Evolutionary conservation across 1,140 invertebrate species (phyloP), one percentile per base, ranked within the genome.

Genomic region (Teleogryllus occipitalis): DNA sequence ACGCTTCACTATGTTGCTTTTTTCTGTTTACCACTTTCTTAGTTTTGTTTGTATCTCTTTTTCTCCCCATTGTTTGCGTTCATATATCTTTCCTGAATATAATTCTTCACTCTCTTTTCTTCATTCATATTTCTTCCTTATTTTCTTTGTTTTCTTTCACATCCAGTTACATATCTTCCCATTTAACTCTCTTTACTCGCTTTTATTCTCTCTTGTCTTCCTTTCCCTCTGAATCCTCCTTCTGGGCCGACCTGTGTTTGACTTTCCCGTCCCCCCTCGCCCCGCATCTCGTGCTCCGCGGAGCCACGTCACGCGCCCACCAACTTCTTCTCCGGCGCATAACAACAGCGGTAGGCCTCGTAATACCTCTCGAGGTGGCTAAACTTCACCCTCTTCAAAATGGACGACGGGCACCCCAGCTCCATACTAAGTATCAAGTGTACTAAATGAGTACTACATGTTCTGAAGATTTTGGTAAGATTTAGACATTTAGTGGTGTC

Each of bases 341-440:
- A 65, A 65, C 54, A 65, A 65, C 54, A 18, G 54, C 54, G 54
- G 54, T 65, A 65, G 54, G 54, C 54, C 54, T 18, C 54, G 54
- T 65, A 65, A 65, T 65, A 65, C 54, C 54, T 65, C 54, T 65
- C 54, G 54, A 65, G 54, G 10, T 14, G 18, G 54, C 54, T 65
- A 65, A 65, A 65, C 54, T 65, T 65, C 54, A 54, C 54, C 54
- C 54, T 65, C 54, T 65, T 65, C 54, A 65, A 65, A 65, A 65
- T 65, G 54, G 54, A 65, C 54, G 54, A 65, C 54, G 54, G 18
- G 54, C 54, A 65, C 10, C 54, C 54, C 10, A 1, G 54, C 54
- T 65, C 10, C 54, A 65, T 65, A 65, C 54, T 65, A 65, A 65
- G 54, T 65, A 65, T 65, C 54, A 65, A 65, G 18, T 3, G 18